These are phyloP conservation scores for Hippocampus guttulatus DNA, from an alignment of 2,113 vertebrate species.

Conservation along the genomic window DNA sequence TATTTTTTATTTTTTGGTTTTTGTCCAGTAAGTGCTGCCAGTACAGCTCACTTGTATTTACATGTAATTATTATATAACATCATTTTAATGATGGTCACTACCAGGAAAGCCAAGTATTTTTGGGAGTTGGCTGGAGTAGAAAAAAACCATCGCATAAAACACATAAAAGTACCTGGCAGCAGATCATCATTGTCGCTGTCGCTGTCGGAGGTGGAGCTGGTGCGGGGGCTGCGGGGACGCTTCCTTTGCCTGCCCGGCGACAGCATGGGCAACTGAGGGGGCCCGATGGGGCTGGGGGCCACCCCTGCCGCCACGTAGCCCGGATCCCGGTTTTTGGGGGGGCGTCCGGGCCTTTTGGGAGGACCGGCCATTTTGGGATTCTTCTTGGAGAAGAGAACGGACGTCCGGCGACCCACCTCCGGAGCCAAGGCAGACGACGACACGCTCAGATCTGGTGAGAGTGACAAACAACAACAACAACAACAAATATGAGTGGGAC, in stretches of 20 bases:
- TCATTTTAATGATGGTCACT: too few relatives aligned
- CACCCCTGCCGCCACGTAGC: conserved; percentile 77
- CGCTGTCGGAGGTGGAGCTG: conserved; percentile 92
- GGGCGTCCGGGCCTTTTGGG: conserved; percentile 94
- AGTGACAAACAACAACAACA: conserved; percentile 13
- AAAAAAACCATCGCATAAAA: too few relatives aligned
- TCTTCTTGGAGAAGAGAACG: conserved; percentile 98
- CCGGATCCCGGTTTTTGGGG: conserved; percentile 87
- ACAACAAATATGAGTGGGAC: not conserved
- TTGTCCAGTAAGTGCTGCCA: too few relatives aligned
- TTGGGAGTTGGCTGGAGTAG: too few relatives aligned
- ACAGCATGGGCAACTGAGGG: conserved; percentile 86
- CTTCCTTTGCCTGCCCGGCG: conserved; percentile 81
- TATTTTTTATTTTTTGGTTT: too few relatives aligned
- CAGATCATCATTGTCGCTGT: conserved; percentile 82
- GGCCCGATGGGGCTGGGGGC: conserved; percentile 87
- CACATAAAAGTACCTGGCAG: conserved; percentile 53
- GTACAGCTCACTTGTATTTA: too few relatives aligned
- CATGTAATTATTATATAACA: too few relatives aligned
- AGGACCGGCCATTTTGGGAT: conserved; percentile 89
- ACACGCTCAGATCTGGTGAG: conserved; percentile 78
- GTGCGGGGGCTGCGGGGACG: conserved; percentile 85
- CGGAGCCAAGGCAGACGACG: conserved; percentile 85
- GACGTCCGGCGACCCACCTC: conserved; percentile 96
- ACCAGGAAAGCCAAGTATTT: not conserved